Evolutionary conservation across 2,888 invertebrate genomes (phyloP).

Genomic region (Cheiracanthium punctorium): DNA sequence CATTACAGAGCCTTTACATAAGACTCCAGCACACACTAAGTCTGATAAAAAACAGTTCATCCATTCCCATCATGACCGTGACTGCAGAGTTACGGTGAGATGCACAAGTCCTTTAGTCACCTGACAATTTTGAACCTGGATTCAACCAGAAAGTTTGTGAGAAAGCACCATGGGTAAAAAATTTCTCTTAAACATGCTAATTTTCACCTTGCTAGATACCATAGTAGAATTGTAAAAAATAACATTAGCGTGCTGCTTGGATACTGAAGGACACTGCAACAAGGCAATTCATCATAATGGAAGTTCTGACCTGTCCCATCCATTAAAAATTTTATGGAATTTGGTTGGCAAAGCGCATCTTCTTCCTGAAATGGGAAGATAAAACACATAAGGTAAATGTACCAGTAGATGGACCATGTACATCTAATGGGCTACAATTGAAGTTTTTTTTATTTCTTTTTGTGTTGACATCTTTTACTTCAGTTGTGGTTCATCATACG

Average conservation of each 20-base stretch:
- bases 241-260: conserved; percentile 25
- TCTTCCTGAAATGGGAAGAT: conserved; percentile 38
- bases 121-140: background rate
- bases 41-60: too few species aligned
- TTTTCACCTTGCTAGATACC: conserved; percentile 49
- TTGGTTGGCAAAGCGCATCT: conserved; percentile 52
- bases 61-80: too few species aligned
- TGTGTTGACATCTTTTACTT: too few species aligned
- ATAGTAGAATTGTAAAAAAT: conserved; percentile 32
- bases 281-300: conserved; percentile 58
- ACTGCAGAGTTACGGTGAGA: too few species aligned
- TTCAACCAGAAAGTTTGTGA: conserved; percentile 2
- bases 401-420: too few species aligned
- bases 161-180: conserved; percentile 67
- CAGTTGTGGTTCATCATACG: too few species aligned
- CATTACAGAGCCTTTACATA: too few species aligned
- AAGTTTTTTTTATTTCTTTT: too few species aligned
- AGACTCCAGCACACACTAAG: too few species aligned
- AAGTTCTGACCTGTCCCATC: conserved; percentile 46
- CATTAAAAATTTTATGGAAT: conserved; percentile 55
- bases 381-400: background rate
- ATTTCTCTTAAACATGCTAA: conserved; percentile 30
- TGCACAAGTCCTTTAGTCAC: background rate
- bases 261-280: conserved; percentile 30
- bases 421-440: too few species aligned